Base-by-base conservation (phyloP, 2,113 vertebrate species). In the Daubentonia madagascariensis region DNA sequence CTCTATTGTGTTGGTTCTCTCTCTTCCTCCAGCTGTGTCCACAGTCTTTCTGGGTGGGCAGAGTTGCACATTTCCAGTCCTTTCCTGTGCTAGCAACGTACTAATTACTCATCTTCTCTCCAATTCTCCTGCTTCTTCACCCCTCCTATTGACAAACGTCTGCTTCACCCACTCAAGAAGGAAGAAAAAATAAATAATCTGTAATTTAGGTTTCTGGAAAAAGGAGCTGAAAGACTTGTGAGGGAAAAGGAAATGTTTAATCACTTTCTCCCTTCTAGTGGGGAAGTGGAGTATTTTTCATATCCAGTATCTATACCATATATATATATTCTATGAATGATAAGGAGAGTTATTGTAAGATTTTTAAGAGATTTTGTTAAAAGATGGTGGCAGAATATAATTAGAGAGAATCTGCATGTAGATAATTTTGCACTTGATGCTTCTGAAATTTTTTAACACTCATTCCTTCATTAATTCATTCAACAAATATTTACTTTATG, bases 171-270 rank as follows among this genome's bases (percentile, higher is more conserved):
- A 85, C 85, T 61, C 52, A 45, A 76, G 65, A 65, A 92, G 43
- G 48, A 78, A 89, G 54, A 61, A 81, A 90, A 79, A 87, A 48
- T 37, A 84, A 96, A 78, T 76, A 79, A 96, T 63, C 54, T 32
- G 48, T 68, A 54, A 79, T 81, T 95, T 22, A 90, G 72, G 54
- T 73, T 65, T 52, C 45, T 25, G 63, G 32, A 8, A 50, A 72
- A 76, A 85, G 91, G 40, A 73, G 23, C 35, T 52, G 61, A 22
- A 40, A 85, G 52, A 88, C 11, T 63, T 37, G 12, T 18, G 9
- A 59, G 25, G 22, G 68, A 35, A 65, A 48, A 70, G 45, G 14
- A 83, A 54, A 40, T 80, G 28, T 76, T 89, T 92, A 84, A 57
- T 70, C 63, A 35, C 80, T 50, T 86, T 70, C 59, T 79, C 57